Evolutionary conservation across 1,140 invertebrate species (phyloP).

Genomic region (Heliconius himera): DNA sequence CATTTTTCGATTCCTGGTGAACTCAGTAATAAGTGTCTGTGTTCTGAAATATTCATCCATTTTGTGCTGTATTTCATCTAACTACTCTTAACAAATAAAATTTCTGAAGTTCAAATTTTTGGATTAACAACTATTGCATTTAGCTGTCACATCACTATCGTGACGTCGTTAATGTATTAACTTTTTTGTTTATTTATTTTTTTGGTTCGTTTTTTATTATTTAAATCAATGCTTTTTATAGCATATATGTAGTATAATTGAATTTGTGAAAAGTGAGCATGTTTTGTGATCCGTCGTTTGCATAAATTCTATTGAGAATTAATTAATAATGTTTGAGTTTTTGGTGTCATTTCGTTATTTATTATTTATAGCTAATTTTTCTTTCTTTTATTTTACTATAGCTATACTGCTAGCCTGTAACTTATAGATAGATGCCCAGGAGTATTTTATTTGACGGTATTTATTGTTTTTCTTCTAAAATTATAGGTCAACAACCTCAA

Average conservation of each 20-base stretch:
- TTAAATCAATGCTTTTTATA: neutral
- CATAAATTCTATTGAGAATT: neutral
- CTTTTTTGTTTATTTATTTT: neutral
- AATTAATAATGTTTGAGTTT: neutral
- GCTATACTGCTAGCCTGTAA: neutral
- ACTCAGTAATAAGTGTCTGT: neutral
- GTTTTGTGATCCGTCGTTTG: neutral
- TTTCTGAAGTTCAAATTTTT: neutral
- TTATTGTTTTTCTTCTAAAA: neutral
- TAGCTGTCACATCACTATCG: neutral
- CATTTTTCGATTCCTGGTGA: neutral
- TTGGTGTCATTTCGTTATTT: neutral
- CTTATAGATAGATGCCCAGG: neutral
- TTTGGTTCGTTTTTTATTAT: neutral
- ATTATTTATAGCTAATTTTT: neutral
- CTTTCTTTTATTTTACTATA: neutral
- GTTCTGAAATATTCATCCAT: neutral
- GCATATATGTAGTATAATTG: neutral
- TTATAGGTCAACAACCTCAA: constrained; percentile 80
- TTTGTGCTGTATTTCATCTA: neutral
- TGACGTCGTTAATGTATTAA: neutral
- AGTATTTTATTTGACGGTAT: neutral
- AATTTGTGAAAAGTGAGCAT: neutral
- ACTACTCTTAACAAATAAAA: neutral
- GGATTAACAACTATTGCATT: neutral